These are phyloP conservation scores for Diabrotica undecimpunctata DNA, from an alignment of 1,140 invertebrate genomes.

Conservation along the genomic window DNA sequence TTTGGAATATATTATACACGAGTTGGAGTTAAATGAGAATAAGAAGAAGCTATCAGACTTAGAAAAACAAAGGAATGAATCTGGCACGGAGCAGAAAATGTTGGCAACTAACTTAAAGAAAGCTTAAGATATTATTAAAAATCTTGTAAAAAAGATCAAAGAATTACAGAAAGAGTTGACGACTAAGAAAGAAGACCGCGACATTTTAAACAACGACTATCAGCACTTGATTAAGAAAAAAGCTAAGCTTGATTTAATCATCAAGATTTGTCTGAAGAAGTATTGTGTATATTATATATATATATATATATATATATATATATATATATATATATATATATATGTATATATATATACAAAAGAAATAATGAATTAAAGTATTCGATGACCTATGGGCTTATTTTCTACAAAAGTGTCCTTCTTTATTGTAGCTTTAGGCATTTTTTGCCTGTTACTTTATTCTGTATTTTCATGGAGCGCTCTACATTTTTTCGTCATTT, in stretches of 20 bases:
- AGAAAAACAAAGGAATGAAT: slow-evolving; percentile 81
- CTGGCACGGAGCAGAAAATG: slow-evolving; percentile 85
- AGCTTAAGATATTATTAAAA: slow-evolving; percentile 87
- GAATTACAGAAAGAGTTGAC: slow-evolving; percentile 87
- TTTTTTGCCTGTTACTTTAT: too few relatives aligned
- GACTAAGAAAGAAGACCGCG: slow-evolving; percentile 85
- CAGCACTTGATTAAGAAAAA: slow-evolving; percentile 92
- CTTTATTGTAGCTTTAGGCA: too few relatives aligned
- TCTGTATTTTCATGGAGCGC: too few relatives aligned
- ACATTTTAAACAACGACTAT: slow-evolving; percentile 87
- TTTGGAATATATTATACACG: slow-evolving; percentile 97
- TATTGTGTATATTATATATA: too few relatives aligned
- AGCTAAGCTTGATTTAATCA: slow-evolving; percentile 91
- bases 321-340: too few relatives aligned
- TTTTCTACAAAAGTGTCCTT: too few relatives aligned
- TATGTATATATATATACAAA: too few relatives aligned
- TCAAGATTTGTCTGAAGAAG: slow-evolving; percentile 96
- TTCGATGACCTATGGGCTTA: too few relatives aligned
- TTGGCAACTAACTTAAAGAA: slow-evolving; percentile 80
- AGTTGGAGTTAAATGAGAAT: slow-evolving; percentile 93
- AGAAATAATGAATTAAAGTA: too few relatives aligned
- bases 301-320: too few relatives aligned
- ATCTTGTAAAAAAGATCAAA: slow-evolving; percentile 75
- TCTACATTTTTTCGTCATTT: too few relatives aligned
- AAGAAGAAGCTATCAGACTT: slow-evolving; percentile 90